Evolutionary conservation across 2,888 invertebrate genomes (phyloP), one percentile per base, ranked within the genome.

Genomic region (Anaspis maculata): DNA sequence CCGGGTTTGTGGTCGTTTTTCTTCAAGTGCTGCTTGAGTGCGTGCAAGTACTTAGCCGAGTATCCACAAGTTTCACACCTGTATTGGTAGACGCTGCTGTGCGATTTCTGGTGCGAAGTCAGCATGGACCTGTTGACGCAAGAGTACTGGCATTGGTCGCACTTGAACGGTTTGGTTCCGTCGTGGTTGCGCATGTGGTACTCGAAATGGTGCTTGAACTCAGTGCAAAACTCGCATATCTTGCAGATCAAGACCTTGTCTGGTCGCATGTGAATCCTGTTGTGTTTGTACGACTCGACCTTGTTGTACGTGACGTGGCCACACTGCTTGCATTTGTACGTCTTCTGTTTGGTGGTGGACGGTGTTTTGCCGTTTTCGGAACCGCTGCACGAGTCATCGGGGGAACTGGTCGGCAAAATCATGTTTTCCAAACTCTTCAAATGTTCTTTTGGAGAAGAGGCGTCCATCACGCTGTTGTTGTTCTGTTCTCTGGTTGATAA

Each of bases 101-200:
- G 98, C 0, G 91, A 92, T 61, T 98, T 98, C 58, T 94, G 76
- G 61, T 98, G 98, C 1, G 94, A 95, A 66, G 94, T 97, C 33
- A 99, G 72, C 98, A 99, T 99, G 1, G 96, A 96, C 62, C 95
- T 94, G 69, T 94, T 96, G n/a, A 95, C 94, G 60, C 95, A 96
- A 0, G 81, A 76, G 56, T 92, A 92, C 11, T 76, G 73, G 62
- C 96, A 97, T 57, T 89, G 81, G 42, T 76, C 75, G 64, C 96
- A 97, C 61, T 87, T 86, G 71, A 88, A 96, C 1, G 97, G 97
- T 60, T 99, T 99, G 1, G 86, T 83, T 22, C 94, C 92, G 52
- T 83, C 76, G 65, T 98, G 98, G 61, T 96, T 96, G 25, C 91
- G 74, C 61, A 95, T 74, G 62, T 96, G 98, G 56, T 97, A 99